Evolutionary conservation across 2,113 vertebrate genomes (phyloP).

Genomic region (Tringa solitaria): DNA sequence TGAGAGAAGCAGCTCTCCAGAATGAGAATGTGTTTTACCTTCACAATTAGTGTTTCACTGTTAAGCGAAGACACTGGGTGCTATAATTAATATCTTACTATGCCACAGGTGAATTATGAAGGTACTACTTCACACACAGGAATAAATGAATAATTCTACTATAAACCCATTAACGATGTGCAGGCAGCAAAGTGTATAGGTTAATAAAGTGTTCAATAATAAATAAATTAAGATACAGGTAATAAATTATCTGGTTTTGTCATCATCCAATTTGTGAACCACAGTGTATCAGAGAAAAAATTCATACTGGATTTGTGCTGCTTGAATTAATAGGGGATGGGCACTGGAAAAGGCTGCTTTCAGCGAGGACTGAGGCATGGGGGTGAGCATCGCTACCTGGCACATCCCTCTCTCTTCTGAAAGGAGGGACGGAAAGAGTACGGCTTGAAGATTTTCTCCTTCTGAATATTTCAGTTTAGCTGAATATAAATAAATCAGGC

Average conservation of each 20-base stretch:
- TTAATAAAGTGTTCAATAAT: slow-evolving; percentile 69
- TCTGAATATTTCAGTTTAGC: slow-evolving; percentile 36
- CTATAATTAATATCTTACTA: slow-evolving; percentile 64
- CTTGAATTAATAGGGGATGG: not conserved
- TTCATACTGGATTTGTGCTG: slow-evolving; percentile 8
- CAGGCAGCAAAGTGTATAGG: slow-evolving; percentile 49
- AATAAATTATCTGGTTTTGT: slow-evolving; percentile 67
- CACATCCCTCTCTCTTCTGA: not conserved
- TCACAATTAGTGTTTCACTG: slow-evolving; percentile 47
- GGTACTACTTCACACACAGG: slow-evolving; percentile 20
- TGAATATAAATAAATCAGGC: slow-evolving; percentile 47
- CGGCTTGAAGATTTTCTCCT: not conserved
- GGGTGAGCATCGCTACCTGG: not conserved
- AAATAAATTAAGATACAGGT: slow-evolving; percentile 68
- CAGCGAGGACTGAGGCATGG: not conserved
- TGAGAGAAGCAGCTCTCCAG: not conserved
- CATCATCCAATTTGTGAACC: slow-evolving; percentile 53
- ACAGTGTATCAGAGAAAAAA: not conserved
- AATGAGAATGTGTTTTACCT: slow-evolving; percentile 38
- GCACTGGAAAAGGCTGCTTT: not conserved
- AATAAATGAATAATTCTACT: slow-evolving; percentile 62
- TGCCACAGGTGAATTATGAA: slow-evolving; percentile 65
- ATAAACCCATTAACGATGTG: slow-evolving; percentile 59
- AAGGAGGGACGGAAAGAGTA: not conserved
- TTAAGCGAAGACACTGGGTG: not conserved